Conservation (phyloP, 2,888 invertebrate species). For the Notocelia uddmanniana region DNA sequence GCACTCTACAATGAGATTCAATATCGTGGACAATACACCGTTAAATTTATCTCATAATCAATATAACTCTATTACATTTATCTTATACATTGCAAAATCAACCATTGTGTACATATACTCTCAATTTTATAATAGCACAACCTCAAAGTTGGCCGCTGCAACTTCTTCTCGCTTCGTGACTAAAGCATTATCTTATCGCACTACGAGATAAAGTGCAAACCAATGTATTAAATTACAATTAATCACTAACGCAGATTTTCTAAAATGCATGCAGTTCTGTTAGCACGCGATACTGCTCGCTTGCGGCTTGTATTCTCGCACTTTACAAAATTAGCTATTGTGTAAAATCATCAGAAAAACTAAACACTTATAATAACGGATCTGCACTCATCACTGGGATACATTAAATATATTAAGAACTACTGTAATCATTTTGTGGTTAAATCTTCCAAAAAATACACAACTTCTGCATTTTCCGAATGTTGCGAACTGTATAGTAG, state of each 20-base stretch:
- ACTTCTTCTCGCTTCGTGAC: conserved; percentile 66
- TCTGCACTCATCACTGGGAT: conserved; percentile 42
- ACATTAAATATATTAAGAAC: conserved; percentile 25
- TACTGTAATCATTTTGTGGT: conserved; percentile 30
- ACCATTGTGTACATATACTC: conserved; percentile 48
- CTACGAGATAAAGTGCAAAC: conserved; percentile 64
- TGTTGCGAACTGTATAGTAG: conserved; percentile 47
- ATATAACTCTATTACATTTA: conserved; percentile 45
- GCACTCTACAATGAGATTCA: conserved; percentile 57
- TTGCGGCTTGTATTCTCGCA: conserved; percentile 18
- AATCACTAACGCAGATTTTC: conserved; percentile 54
- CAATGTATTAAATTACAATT: conserved; percentile 53
- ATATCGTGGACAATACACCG: conserved; percentile 51
- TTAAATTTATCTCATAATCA: conserved; percentile 39
- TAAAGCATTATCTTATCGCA: conserved; percentile 65
- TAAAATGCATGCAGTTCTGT: conserved; percentile 47
- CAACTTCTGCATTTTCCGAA: conserved; percentile 33
- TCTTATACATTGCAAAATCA: conserved; percentile 50
- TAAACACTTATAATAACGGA: conserved; percentile 40
- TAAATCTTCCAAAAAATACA: conserved; percentile 42
- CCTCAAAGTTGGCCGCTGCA: conserved; percentile 74
- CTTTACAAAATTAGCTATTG: conserved; percentile 29
- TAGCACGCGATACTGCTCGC: neutral
- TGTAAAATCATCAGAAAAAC: conserved; percentile 36
- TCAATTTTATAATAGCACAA: conserved; percentile 69